phyloP scores from a whole-genome alignment of 2,113 vertebrate genomes.

The Peucedramus taeniatus region DNA sequence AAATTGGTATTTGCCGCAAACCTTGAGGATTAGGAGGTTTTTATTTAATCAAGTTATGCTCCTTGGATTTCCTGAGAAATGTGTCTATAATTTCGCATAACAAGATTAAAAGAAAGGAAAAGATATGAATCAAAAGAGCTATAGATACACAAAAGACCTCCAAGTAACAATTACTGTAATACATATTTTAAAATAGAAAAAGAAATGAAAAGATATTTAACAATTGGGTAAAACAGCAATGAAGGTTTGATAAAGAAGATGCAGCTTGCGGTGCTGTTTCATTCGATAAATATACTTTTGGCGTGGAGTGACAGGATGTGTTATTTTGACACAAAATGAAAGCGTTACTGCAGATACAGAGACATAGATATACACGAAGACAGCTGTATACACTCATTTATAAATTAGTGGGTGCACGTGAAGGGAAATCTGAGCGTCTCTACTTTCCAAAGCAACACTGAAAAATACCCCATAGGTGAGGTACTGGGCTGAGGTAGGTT shows the following conservation, averaged over 20 bases:
- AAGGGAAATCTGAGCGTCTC: slow-evolving; percentile 10
- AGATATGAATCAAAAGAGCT: slow-evolving; percentile 11
- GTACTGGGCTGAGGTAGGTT: neutral
- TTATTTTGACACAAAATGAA: slow-evolving; percentile 62
- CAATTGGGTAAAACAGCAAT: slow-evolving; percentile 7
- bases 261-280: slow-evolving; percentile 27
- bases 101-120: slow-evolving; percentile 52
- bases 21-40: neutral
- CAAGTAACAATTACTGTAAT: slow-evolving; percentile 39
- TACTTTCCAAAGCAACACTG: neutral
- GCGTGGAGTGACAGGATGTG: slow-evolving; percentile 55
- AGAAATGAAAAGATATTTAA: slow-evolving; percentile 38
- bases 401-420: slow-evolving; percentile 51
- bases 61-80: neutral
- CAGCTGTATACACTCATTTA: slow-evolving; percentile 43
- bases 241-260: slow-evolving; percentile 49
- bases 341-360: slow-evolving; percentile 25
- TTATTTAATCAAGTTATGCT: slow-evolving; percentile 27
- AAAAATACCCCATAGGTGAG: slow-evolving; percentile 31
- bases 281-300: slow-evolving; percentile 40
- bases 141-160: slow-evolving; percentile 35
- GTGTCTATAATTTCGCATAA: slow-evolving; percentile 21
- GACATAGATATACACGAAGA: neutral
- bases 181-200: slow-evolving; percentile 27
- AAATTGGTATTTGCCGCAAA: neutral